Evolutionary conservation across 2,888 invertebrate genomes (phyloP), one percentile per base, ranked within the genome.

Genomic region (Acleris cristana): DNA sequence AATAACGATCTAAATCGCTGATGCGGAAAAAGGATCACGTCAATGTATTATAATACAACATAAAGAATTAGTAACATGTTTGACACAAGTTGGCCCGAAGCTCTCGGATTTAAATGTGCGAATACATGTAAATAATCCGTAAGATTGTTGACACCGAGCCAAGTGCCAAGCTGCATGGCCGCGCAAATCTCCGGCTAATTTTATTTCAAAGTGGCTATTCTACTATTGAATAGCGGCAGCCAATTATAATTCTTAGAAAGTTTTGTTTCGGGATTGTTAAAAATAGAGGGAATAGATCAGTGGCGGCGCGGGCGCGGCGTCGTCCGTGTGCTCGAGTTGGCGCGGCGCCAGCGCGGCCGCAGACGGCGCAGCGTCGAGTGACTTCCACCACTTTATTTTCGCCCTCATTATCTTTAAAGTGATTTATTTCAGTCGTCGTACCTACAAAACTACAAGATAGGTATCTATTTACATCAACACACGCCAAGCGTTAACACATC

Each of bases 371-470:
- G 82, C 83, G 87, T 86, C 86, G 84, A 89, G 79, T 85, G 83
- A 88, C 82, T 86, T 84, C 86, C 86, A 84, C 81, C 82, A 81
- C 86, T 90, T 89, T 90, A 92, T 92, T 92, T 90, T 89, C 82
- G 88, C 84, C 84, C 89, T 90, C 90, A 90, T 92, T 92, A 92
- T 91, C 87, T 87, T 84, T 83, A 81, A 85, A 90, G 87, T 87
- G 89, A 90, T 91, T 90, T 90, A 92, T 92, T 91, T 90, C 84
- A 74, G 85, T 81, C 82, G 74, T 75, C 75, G 78, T 80, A 79
- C 58, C 58, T 77, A 82, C 79, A 57, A 62, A 62, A 67, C 63
- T 67, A 67, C 58, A 63, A 67, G 67, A 67, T 63, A 67, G 67
- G 67, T 67, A 67, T 67, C 79, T 83, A 84, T 83, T 83, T 79